Evolutionary conservation across 2,888 invertebrate genomes (phyloP), one percentile per base, ranked within the genome.

Genomic region (Cataglyphis rosenhaueri): DNA sequence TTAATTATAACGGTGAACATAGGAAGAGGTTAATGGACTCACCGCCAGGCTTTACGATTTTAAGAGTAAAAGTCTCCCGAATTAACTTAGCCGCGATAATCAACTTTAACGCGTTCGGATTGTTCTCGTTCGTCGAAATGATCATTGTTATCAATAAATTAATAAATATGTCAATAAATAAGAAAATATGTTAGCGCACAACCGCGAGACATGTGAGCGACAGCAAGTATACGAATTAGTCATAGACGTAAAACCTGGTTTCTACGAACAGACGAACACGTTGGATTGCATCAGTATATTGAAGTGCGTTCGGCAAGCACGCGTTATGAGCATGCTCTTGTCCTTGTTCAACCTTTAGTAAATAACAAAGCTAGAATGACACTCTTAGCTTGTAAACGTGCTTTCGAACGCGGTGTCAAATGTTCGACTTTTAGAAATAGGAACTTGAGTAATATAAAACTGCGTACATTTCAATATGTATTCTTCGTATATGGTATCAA

Each of bases 91-190:
- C 96, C 83, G 97, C 96, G 91, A 97, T 95, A 41, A 97, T 92
- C 87, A 98, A 93, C 94, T 98, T 98, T 86, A 98, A 95, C 32
- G 97, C 96, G 29, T 97, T 96, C 44, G 97, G 97, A 94, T 98
- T 98, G 90, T 96, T 97, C 92, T 97, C 96, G 92, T 98, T 98
- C 12, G 97, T 97, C 88, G 96, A 96, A 87, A 97, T 96, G 92
- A 96, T 96, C 96, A 97, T 97, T 95, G 95, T 96, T 81, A 88
- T 85, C 89, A 88, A 91, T 88, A 87, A 88, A 62, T 91, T 89
- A 92, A 92, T 92, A 93, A 93, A 92, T 93, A 92, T 86, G 85
- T 83, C 78, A 93, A 93, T 92, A 93, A 92, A 92, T 92, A 93
- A 79, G 85, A 89, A 91, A 93, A 91, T 92, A 92, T 90, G 86